phyloP scores from a whole-genome alignment of 2,113 vertebrate species.

The Spheniscus mendiculus region DNA sequence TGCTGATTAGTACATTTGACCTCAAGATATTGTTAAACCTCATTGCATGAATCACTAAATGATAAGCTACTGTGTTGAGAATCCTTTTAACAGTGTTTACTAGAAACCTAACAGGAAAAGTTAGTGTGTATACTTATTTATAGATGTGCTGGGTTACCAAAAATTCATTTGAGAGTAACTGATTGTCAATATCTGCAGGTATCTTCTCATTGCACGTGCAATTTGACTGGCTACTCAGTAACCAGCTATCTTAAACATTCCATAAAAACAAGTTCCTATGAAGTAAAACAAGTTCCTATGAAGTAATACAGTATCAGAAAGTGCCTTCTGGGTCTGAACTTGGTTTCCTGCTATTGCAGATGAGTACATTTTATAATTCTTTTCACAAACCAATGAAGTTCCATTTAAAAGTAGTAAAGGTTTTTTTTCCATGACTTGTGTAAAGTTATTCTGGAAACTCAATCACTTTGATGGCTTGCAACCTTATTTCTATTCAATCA shows the following conservation, averaged over 20 bases:
- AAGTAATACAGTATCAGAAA: not conserved
- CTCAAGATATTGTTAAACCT: not conserved
- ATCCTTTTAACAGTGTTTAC: not conserved
- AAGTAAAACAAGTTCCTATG: not conserved
- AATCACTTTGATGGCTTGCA: not conserved
- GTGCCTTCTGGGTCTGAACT: not conserved
- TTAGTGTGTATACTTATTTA: not conserved
- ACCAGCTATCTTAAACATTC: not conserved
- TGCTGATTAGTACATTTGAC: not conserved
- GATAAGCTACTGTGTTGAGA: not conserved
- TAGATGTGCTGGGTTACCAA: not conserved
- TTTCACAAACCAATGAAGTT: not conserved
- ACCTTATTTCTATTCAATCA: not conserved
- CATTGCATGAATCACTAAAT: not conserved
- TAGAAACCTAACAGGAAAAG: not conserved
- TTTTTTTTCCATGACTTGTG: not conserved
- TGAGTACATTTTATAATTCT: not conserved
- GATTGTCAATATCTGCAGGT: not conserved
- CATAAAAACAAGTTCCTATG: not conserved
- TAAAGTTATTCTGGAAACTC: not conserved
- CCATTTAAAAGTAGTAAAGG: not conserved
- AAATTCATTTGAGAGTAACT: not conserved
- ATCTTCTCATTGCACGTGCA: not conserved
- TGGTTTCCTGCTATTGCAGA: not conserved
- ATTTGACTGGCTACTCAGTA: not conserved